Evolutionary conservation across 2,797 vertebrate genomes (phyloP), one percentile per base, ranked within the genome.

Genomic region (Acanthiza pusilla): DNA sequence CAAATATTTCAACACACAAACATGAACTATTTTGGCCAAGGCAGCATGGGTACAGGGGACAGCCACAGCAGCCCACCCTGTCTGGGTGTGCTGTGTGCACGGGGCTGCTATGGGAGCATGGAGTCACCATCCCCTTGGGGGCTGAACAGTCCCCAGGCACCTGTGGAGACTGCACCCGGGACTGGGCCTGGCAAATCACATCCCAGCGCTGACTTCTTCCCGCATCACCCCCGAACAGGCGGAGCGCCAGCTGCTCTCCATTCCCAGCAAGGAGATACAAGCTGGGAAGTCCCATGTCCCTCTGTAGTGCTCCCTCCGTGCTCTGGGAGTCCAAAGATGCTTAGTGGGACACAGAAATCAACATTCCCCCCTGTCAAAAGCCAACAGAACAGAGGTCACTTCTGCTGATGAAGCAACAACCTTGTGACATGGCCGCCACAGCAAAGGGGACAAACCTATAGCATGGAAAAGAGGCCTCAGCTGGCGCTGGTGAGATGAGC

Each of bases 11-110:
- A 66, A 89, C 88, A 81, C 12, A 55, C 13, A 85, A 68, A 40
- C 26, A 40, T 3, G 17, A 79, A 66, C 14, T 70, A 32, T 53
- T 91, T 58, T 70, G 55, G 36, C 70, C 21, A 53, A 79, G 40
- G 51, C 50, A 60, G 47, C 7, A 19, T 3, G 10, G 42, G 30
- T 27, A 51, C 30, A 40, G 16, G 27, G 45, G 20, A 38, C 5
- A 5, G 60, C 20, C 53, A 51, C 16, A 89, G 55, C 22, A 43
- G 26, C 36, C 12, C 34, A n/a, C 29, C 25, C n/a, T 86, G 2
- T 25, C 51, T 17, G 30, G 0, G 0, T 1, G 1, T 0, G 0
- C 29, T 14, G 48, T 7, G 16, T 2, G 1, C 38, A 13, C 26
- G 9, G 16, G 16, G 26, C 74, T 91, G 62, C 66, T 43, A 7